phyloP scores from a whole-genome alignment of 2,113 vertebrate species.

The Microcebus murinus region DNA sequence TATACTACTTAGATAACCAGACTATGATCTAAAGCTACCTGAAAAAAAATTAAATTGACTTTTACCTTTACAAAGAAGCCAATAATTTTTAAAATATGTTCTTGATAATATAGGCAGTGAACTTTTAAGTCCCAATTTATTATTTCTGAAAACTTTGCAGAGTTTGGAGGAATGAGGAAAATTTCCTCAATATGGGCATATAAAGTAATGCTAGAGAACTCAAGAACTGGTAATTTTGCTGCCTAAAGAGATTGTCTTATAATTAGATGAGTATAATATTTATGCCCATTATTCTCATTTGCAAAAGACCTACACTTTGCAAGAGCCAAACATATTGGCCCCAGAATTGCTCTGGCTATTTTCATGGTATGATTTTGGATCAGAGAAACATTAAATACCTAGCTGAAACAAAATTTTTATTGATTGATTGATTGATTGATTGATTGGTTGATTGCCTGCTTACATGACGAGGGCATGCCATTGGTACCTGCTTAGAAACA shows the following conservation, averaged over 20 bases:
- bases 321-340: background rate
- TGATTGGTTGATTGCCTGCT: background rate
- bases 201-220: background rate
- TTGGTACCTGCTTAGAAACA: background rate
- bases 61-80: background rate
- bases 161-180: background rate
- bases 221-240: background rate
- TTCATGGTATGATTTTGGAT: background rate
- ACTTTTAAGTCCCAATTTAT: background rate
- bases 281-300: background rate
- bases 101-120: background rate
- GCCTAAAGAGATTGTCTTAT: background rate
- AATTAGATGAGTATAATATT: background rate
- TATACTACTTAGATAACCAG: background rate
- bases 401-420: background rate
- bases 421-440: too few species aligned
- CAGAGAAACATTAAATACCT: background rate
- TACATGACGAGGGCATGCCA: background rate
- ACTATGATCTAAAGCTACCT: constrained; percentile 4
- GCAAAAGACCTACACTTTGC: background rate
- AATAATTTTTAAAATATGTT: background rate
- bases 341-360: background rate
- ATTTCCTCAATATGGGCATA: background rate
- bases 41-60: background rate
- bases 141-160: background rate